A percentile compares a stretch with the other conserved stretches of the same genome.
Conservation (phyloP, 2,113 vertebrate species). For the Syngnathus typhle region DNA sequence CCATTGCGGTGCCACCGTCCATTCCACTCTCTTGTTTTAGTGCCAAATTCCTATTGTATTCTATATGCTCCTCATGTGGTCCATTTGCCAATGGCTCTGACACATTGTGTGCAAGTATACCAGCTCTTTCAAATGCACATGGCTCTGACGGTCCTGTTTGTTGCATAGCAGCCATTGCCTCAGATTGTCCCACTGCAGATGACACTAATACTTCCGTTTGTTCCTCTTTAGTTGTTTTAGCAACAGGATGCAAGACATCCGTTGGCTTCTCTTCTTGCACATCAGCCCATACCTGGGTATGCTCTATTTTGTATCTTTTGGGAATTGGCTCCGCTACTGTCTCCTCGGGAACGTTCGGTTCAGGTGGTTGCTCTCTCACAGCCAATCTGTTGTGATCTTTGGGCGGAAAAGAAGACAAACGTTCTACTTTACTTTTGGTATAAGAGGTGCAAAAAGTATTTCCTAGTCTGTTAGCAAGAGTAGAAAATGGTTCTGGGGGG, state of each 20-base stretch:
- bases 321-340: neutral
- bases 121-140: neutral
- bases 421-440: neutral
- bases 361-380: neutral
- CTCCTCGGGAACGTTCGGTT: neutral
- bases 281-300: neutral
- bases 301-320: slow-evolving; percentile 13
- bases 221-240: neutral
- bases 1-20: neutral
- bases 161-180: neutral
- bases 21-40: neutral
- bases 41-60: slow-evolving; percentile 7
- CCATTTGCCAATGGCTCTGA: slow-evolving; percentile 2
- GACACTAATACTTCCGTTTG: neutral
- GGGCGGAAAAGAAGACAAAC: neutral
- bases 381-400: slow-evolving; percentile 19
- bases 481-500: no score
- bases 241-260: neutral
- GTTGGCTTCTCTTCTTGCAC: neutral
- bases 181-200: neutral
- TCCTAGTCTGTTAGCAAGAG: no score
- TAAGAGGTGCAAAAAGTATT: neutral
- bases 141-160: neutral
- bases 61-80: slow-evolving; percentile 6
- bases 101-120: neutral